A percentile compares a stretch with the other conserved stretches of the same genome.
These are phyloP conservation scores for Aquatica leii DNA, from an alignment of 2,888 invertebrate genomes.

Conservation along the genomic window DNA sequence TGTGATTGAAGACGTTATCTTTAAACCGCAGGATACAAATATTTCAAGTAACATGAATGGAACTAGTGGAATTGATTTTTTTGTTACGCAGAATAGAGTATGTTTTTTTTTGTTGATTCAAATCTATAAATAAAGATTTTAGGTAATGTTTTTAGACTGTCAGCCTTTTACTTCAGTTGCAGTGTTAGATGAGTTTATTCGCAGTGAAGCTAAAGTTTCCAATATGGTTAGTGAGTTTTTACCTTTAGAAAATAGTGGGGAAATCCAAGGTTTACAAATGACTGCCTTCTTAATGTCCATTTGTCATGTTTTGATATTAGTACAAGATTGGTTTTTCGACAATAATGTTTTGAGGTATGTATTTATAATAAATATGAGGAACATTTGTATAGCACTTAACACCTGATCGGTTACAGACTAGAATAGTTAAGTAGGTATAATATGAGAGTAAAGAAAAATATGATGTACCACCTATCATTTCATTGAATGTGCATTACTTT, in stretches of 20 bases:
- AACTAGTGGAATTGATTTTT: constrained; percentile 77
- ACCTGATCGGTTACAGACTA: too few species aligned
- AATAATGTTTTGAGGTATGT: constrained; percentile 77
- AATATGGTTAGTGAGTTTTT: constrained; percentile 67
- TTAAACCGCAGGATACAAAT: constrained; percentile 52
- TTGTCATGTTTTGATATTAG: constrained; percentile 88
- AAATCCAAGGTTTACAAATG: constrained; percentile 79
- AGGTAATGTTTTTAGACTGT: constrained; percentile 87
- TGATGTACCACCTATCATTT: too few species aligned
- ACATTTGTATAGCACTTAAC: too few species aligned
- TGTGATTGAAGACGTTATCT: constrained; percentile 46
- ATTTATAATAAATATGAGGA: too few species aligned
- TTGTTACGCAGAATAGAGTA: constrained; percentile 70
- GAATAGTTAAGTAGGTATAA: too few species aligned
- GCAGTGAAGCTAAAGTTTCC: constrained; percentile 61
- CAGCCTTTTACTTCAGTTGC: constrained; percentile 79
- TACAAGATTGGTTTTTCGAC: constrained; percentile 90
- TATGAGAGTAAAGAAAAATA: too few species aligned
- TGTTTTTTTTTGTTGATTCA: constrained; percentile 11
- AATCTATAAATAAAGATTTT: constrained; percentile 32
- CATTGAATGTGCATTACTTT: too few species aligned
- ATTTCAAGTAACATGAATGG: constrained; percentile 76
- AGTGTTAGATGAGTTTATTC: constrained; percentile 70
- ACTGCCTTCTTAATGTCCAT: constrained; percentile 87
- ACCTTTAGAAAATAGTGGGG: constrained; percentile 70